Conservation (phyloP, 2,113 vertebrate genomes). For the Dermatemys mawii region DNA sequence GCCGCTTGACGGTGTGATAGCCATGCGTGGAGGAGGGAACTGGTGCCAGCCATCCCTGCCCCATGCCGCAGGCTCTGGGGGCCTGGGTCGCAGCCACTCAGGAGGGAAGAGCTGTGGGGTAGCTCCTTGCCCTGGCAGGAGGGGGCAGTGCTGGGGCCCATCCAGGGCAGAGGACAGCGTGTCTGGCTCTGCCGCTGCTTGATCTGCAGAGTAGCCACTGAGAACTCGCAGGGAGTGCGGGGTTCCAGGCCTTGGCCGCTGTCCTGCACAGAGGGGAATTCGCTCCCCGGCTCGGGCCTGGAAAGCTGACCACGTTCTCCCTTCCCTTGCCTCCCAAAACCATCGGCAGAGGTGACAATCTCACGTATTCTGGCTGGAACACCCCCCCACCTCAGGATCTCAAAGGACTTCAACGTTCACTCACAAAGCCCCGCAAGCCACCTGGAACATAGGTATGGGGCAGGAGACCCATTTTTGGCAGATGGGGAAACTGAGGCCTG, state of each 20-base stretch:
- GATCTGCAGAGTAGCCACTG: background rate
- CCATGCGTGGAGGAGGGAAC: too few relatives aligned
- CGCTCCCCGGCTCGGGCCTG: background rate
- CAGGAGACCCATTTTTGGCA: background rate
- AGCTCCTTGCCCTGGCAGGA: too few relatives aligned
- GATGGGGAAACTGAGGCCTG: background rate
- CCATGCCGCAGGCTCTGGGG: background rate
- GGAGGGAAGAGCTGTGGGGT: too few relatives aligned
- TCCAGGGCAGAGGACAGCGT: background rate
- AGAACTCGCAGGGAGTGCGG: background rate
- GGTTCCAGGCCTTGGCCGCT: background rate
- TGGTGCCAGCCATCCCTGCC: background rate
- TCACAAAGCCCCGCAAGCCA: background rate
- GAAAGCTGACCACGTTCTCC: background rate
- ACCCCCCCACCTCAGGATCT: background rate
- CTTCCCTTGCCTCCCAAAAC: background rate
- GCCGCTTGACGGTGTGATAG: too few relatives aligned
- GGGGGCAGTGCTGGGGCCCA: too few relatives aligned
- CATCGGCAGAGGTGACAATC: background rate
- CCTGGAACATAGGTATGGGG: background rate
- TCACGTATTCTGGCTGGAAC: background rate
- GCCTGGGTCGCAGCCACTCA: too few relatives aligned
- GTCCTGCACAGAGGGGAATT: background rate
- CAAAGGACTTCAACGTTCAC: background rate
- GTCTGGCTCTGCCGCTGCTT: background rate